Base-by-base conservation (phyloP, 2,113 vertebrate species). In the Spea multiplicata region DNA sequence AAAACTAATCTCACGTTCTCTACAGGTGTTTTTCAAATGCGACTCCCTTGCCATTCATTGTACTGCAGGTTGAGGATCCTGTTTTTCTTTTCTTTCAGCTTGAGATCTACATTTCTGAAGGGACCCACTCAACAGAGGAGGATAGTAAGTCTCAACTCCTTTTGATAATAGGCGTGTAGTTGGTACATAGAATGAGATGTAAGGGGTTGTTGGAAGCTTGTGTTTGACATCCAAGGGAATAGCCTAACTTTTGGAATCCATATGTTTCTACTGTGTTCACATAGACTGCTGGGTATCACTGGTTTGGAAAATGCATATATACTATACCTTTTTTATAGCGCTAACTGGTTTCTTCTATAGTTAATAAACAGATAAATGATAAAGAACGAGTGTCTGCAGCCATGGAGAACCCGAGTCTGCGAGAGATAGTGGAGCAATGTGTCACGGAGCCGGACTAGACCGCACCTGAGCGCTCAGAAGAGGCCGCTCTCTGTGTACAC, bases 301-400 rank as follows among this genome's bases (percentile, higher is more conserved):
- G 30, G 30, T 30, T 30, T 30, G 30, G 30, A 30, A 30, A 30
- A 30, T 30, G 30, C 30, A 30, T 30, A 30, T 30, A 30, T 30
- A 30, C 30, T 30, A 30, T 30, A 30, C 30, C 30, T 30, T 30
- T n/a, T 30, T 30, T 30, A 30, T 30, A 30, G 30, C 30, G 30
- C 30, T 30, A 30, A 30, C 30, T 30, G 30, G 30, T 13, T 66
- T 0, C 88, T 52, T 89, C 85, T 89, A 88, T 68, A 99, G 97
- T 99, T 81, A 99, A 99, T 88, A 99, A 98, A 81, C 97, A 99
- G 90, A 99, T 99, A 88, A 99, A 99, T 0, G 97, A 99, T 84
- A 99, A 99, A 81, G 97, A 99, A 83, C 89, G 97, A n/a, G 96
- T 99, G n/a, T 96, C 96, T 0, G 97, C 97, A 0, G 97, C 97